Evolutionary conservation across 1,140 invertebrate species (phyloP).

Genomic region (Zelostemma sp.): DNA sequence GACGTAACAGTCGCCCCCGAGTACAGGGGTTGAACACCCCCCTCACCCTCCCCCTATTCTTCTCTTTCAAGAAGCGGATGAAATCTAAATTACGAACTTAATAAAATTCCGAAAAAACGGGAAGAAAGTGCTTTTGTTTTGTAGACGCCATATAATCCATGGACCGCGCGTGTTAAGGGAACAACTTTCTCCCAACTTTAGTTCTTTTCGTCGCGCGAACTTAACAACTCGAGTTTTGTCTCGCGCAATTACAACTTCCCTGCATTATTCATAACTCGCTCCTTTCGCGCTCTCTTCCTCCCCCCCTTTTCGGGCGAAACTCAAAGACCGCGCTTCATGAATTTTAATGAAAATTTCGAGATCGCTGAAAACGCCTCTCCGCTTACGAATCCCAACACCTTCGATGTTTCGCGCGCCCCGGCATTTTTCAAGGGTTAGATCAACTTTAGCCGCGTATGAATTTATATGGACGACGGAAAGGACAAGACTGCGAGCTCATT

Average conservation of each 20-base stretch:
- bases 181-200: too few species aligned
- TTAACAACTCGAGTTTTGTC: constrained; percentile 63
- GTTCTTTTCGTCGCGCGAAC: constrained; percentile 49
- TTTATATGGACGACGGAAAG: constrained; percentile 12
- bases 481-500: constrained; percentile 57
- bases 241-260: constrained; percentile 67
- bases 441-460: constrained; percentile 4
- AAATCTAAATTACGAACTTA: too few species aligned
- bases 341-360: constrained; percentile 66
- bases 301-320: constrained; percentile 44
- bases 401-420: too few species aligned
- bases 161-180: constrained; percentile 1
- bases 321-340: constrained; percentile 66
- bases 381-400: constrained; percentile 46
- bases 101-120: too few species aligned
- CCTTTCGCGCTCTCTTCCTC: constrained; percentile 10
- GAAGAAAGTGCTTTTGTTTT: constrained; percentile 36
- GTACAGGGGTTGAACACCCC: constrained; percentile 28
- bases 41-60: constrained; percentile 34
- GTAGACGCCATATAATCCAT: not conserved
- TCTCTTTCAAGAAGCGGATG: constrained; percentile 22
- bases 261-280: constrained; percentile 67
- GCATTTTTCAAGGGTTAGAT: too few species aligned
- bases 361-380: constrained; percentile 54
- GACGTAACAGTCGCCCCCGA: constrained; percentile 66